Base-by-base conservation (phyloP, 2,888 invertebrate genomes). In the Zaprionus bogoriensis region DNA sequence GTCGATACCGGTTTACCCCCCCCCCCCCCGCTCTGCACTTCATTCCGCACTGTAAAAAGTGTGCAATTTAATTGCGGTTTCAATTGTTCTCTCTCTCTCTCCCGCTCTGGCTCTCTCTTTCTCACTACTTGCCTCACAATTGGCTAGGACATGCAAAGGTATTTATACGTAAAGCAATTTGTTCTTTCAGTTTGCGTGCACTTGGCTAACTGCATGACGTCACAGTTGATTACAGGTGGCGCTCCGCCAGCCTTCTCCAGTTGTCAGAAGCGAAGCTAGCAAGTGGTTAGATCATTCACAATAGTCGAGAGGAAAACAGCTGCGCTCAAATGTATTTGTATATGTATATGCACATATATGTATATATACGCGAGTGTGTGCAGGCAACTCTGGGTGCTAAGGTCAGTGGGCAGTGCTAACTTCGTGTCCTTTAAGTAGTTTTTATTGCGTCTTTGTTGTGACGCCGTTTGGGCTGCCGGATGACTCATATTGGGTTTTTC, bases 141-240 rank as follows among this genome's bases (percentile, higher is more conserved):
- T 64, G 22, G 9, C 14, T 51, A 74, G 63, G 51, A 84, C 85
- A 74, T 74, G 65, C 61, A 78, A 78, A 67, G 67, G 64, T 68
- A 77, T 61, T 67, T 70, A 60, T 36, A 54, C 41, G 52, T 51
- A 46, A 48, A 44, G 48, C 67, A 71, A 67, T 73, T 71, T 71
- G 61, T 44, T 45, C 23, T 52, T 46, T 50, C 17, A 59, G 64
- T 52, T 74, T 38, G 61, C 79, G 65, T 80, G 81, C 78, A 68
- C 45, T 67, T 57, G 52, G 52, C 30, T 22, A 52, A 68, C 30
- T 25, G 51, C 45, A 78, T 82, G 78, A 71, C 82, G 78, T 85
- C 79, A 79, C 71, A 76, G 63, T 82, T 74, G 78, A 81, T 80
- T 86, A 86, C 79, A 86, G 79, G 86, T 79, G 79, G 86, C 74